A percentile compares a stretch with the other conserved stretches of the same genome.
phyloP scores from a whole-genome alignment of 1,140 invertebrate species.

The Musca domestica region DNA sequence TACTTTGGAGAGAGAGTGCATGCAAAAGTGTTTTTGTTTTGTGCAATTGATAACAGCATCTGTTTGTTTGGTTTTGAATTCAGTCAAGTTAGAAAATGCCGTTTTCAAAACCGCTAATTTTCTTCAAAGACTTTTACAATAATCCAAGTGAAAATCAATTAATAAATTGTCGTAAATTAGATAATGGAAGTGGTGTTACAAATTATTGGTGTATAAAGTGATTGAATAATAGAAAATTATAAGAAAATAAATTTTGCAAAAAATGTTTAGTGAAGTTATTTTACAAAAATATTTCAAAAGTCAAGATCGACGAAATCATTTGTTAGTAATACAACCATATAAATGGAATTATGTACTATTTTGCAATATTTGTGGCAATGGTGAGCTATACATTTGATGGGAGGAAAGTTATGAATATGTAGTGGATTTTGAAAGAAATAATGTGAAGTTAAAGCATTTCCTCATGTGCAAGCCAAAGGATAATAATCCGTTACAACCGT shows the following conservation, averaged over 20 bases:
- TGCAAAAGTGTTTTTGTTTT: no score
- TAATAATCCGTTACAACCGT: slow-evolving; percentile 1
- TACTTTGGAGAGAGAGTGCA: no score
- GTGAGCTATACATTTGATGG: not conserved
- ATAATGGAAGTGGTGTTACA: not conserved
- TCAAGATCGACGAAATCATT: not conserved
- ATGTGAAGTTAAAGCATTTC: not conserved
- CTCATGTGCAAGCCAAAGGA: no score
- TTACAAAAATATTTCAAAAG: no score
- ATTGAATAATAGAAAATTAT: not conserved
- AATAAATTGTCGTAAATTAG: not conserved
- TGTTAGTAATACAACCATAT: not conserved
- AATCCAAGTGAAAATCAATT: not conserved
- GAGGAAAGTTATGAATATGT: no score
- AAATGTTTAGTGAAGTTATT: not conserved
- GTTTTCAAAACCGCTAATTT: slow-evolving; percentile 19
- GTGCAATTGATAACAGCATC: slow-evolving; percentile 21
- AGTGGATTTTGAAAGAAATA: no score
- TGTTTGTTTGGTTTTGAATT: slow-evolving; percentile 31
- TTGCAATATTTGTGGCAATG: slow-evolving; percentile 5
- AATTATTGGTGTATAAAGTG: slow-evolving; percentile 12
- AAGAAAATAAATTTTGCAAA: not conserved
- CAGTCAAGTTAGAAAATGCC: slow-evolving; percentile 2
- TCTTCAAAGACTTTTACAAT: not conserved
- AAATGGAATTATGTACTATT: slow-evolving; percentile 16